Evolutionary conservation across 1,140 invertebrate species (phyloP), one percentile per base, ranked within the genome.

Genomic region (Ceratina calcarata): DNA sequence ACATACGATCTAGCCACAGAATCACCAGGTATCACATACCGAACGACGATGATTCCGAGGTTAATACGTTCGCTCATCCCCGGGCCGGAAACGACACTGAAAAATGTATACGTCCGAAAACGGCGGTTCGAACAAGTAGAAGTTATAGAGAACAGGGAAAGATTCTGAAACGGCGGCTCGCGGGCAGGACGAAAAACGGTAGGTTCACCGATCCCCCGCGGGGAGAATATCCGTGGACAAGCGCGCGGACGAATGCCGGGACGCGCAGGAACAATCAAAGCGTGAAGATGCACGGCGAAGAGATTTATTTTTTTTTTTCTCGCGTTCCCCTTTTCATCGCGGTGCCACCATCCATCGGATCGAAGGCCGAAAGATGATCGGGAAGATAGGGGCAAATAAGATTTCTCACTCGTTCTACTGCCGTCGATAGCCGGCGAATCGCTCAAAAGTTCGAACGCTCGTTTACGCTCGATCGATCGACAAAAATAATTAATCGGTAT

Each of bases 211-310:
- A 6, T 37, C 32, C 32, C 6, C 32, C 32, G 32, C 32, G 32
- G 32, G 32, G 32, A 32, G 18, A 24, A 6, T 4, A 18, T 24
- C 16, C 22, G 3, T 20, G 55, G 24, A 62, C n/a, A 53, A 78
- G 60, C 68, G 68, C 15, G 60, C 18, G 49, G n/a, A 58, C 18
- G 13, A 64, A 58, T 37, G 68, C 10, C 12, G 49, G 45, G 12
- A 49, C 24, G 22, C 18, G 61, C 53, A 66, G 58, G 55, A 72
- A 73, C 45, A 83, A 66, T 79, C 66, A 84, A 83, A 84, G 71
- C 61, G 77, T 83, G 62, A 76, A 80, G 22, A 55, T 73, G 27
- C 18, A 37, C 32, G 57, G 15, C 75, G 67, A 62, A 27, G 82
- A 78, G 83, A 83, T 77, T 81, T 85, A 62, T 12, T 20, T 18